Percentiles rank a stretch among this genome's conserved stretches.
phyloP scores from a whole-genome alignment of 1,140 invertebrate species.

The Drosophila gunungcola region DNA sequence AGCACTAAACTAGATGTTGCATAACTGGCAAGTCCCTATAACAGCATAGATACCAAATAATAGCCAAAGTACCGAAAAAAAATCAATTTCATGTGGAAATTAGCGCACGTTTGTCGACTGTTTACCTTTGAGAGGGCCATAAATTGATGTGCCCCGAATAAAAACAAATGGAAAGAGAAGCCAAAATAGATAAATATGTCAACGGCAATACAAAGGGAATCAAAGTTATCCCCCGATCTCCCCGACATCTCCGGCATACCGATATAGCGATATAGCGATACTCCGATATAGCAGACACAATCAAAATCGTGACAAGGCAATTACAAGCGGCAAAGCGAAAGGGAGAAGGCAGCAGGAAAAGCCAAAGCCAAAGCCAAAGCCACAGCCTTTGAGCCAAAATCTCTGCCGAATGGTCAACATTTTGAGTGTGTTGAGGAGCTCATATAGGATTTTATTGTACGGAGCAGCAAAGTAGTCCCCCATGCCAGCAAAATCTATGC shows the following conservation, averaged over 20 bases:
- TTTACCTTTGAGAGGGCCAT: conserved; percentile 60
- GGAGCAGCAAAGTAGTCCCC: not conserved
- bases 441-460: conserved; percentile 35
- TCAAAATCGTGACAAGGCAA: conserved; percentile 62
- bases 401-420: conserved; percentile 37
- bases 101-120: conserved; percentile 67
- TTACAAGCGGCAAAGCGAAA: conserved; percentile 48
- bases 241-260: not conserved
- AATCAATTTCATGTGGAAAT: conserved; percentile 60
- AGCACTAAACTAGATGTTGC: conserved; percentile 18
- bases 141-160: conserved; percentile 58
- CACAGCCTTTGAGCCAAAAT: conserved; percentile 43
- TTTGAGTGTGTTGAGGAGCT: conserved; percentile 42
- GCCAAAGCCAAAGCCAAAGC: conserved; percentile 6
- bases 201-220: conserved; percentile 58
- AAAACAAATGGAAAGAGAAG: conserved; percentile 32
- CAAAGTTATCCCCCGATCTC: conserved; percentile 19
- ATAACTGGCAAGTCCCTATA: conserved; percentile 28
- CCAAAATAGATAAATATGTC: conserved; percentile 69
- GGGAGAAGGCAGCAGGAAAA: conserved; percentile 31
- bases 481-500: conserved; percentile 13
- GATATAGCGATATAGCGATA: conserved; percentile 9
- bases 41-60: conserved; percentile 30
- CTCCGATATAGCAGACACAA: conserved; percentile 30
- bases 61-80: conserved; percentile 28